These are phyloP conservation scores for Cheirogaleus major DNA, from an alignment of 2,797 vertebrate genomes.

Conservation along the genomic window DNA sequence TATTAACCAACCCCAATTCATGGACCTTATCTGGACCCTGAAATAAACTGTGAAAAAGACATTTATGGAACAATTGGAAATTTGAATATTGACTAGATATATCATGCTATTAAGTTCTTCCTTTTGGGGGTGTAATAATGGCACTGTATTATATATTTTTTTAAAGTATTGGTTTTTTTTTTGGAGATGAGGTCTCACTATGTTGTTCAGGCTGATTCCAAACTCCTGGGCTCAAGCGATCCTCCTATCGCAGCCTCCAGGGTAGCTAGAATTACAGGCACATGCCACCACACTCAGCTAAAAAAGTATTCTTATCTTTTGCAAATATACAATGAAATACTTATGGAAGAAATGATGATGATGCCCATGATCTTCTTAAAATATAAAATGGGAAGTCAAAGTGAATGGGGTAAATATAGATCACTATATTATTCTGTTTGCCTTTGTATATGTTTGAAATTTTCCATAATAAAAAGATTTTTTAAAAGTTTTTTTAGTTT, in stretches of 20 bases:
- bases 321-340: conserved; percentile 15
- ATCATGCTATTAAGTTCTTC: background rate
- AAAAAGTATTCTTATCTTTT: conserved; percentile 39
- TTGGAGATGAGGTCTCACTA: background rate
- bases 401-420: background rate
- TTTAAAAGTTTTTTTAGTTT: background rate
- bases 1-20: background rate
- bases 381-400: background rate
- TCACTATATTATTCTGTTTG: background rate
- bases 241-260: background rate
- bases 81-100: background rate
- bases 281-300: background rate
- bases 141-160: background rate
- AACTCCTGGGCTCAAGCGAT: background rate
- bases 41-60: conserved; percentile 29
- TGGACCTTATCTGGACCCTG: background rate
- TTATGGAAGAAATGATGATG: conserved; percentile 18
- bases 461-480: background rate
- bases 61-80: background rate
- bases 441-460: background rate
- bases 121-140: background rate
- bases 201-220: background rate
- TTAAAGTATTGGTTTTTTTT: background rate
- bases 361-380: background rate
- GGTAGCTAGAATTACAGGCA: background rate